Base-by-base conservation (phyloP, 2,113 vertebrate genomes). In the Setophaga coronata region DNA sequence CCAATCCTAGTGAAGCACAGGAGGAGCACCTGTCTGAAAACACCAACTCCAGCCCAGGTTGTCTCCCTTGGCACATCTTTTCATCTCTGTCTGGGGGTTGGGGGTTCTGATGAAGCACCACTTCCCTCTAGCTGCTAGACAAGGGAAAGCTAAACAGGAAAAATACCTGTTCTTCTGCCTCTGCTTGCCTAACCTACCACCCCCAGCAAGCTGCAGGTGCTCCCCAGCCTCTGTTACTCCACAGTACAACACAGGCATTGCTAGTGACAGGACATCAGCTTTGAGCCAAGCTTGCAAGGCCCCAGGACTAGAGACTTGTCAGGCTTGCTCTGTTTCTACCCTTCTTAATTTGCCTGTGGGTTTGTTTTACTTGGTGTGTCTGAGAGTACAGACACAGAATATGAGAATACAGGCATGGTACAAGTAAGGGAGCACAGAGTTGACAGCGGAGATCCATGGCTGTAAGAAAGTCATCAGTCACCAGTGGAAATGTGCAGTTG, bases 81-180 rank as follows among this genome's bases (percentile, higher is more conserved):
- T 57, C 34, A 51, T 23, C 57, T 56, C 5, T 3, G 3, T 19
- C 20, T 3, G 0, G 0, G 29, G 36, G 4, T 76, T 50, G 33
- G 21, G 73, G 62, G n/a, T 20, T 85, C 57, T 50, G 28, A 79
- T 54, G 58, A 94, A 80, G 81, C 34, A 28, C 33, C 82, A 77
- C 82, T 76, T 58, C 87, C 74, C 87, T 87, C 87, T 80, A 87
- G 89, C 93, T 96, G 87, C 74, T 91, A 69, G 4, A 56, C 34
- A 87, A 65, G 66, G 47, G 79, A 80, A 90, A 90, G 77, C 65
- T 87, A 60, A 95, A 45, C 17, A 89, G 36, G 53, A 42, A 62
- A 72, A 64, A 54, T 6, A 21, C 2, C 50, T 50, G 28, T 54
- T 67, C 5, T 29, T 60, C 48, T 76, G n/a, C 34, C 34, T 42